A percentile compares a stretch with the other conserved stretches of the same genome.
Evolutionary conservation across 2,797 vertebrate genomes (phyloP).

Genomic region (Smutsia gigantea): DNA sequence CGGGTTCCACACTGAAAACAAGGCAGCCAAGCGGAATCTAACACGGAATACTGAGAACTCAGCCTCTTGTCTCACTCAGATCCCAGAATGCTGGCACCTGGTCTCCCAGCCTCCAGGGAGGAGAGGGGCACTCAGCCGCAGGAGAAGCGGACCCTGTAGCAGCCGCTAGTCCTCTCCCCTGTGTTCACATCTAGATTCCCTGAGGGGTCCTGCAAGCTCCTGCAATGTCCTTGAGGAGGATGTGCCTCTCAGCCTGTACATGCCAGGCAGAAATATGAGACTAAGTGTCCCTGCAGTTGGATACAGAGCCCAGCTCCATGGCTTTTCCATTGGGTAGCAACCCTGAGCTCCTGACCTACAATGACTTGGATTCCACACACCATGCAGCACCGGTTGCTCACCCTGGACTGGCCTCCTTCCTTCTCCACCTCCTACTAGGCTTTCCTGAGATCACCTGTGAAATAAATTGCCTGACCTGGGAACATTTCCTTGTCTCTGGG

Average conservation of each 20-base stretch:
- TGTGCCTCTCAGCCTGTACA: neutral
- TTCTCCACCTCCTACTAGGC: neutral
- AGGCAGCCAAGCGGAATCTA: neutral
- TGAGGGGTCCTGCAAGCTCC: neutral
- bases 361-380: neutral
- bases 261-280: neutral
- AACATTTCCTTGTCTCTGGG: neutral
- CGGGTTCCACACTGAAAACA: neutral
- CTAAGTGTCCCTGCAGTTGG: rapidly evolving
- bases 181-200: neutral
- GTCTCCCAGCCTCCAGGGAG: too few species aligned
- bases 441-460: neutral
- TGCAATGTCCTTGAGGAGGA: neutral
- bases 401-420: neutral
- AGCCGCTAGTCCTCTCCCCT: neutral
- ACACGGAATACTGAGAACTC: neutral
- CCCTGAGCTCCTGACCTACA: neutral
- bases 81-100: too few species aligned
- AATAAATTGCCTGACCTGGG: neutral
- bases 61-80: neutral
- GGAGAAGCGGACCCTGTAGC: neutral
- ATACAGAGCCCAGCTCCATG: too few species aligned
- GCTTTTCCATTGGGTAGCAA: neutral
- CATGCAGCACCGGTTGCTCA: rapidly evolving
- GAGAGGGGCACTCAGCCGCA: rapidly evolving